Evolutionary conservation across 1,140 invertebrate species (phyloP).

Genomic region (Laupala kohalensis): DNA sequence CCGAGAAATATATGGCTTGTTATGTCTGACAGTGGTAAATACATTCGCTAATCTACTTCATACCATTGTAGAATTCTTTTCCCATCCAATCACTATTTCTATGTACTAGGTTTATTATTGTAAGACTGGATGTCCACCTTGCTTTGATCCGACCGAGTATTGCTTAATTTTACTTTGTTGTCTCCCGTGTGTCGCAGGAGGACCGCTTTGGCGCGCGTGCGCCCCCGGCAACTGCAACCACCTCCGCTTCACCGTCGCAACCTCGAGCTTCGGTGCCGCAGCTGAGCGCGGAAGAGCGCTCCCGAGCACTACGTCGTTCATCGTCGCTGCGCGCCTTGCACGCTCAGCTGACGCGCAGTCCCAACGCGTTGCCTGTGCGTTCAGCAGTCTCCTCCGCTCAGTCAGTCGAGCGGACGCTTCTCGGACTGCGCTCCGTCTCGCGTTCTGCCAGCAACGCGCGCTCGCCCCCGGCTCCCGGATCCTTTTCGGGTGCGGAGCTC

Average conservation of each 20-base stretch:
- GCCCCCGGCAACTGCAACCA: neutral
- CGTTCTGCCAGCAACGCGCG: slow-evolving; percentile 37
- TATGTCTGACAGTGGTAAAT: too few relatives aligned
- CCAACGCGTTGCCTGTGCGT: slow-evolving; percentile 58
- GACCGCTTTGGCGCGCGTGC: slow-evolving; percentile 9
- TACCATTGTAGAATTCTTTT: too few relatives aligned
- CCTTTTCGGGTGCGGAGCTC: slow-evolving; percentile 55
- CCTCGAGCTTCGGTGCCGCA: too few relatives aligned
- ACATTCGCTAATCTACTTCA: too few relatives aligned
- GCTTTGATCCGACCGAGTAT: too few relatives aligned
- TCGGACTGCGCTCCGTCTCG: slow-evolving; percentile 20
- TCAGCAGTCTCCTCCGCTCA: slow-evolving; percentile 62
- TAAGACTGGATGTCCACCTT: too few relatives aligned
- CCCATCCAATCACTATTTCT: too few relatives aligned
- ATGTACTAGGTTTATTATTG: too few relatives aligned
- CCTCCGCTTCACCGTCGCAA: neutral
- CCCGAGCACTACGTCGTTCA: slow-evolving; percentile 55
- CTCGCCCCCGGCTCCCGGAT: slow-evolving; percentile 55
- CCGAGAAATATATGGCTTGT: too few relatives aligned
- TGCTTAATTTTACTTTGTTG: too few relatives aligned
- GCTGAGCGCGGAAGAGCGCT: slow-evolving; percentile 36
- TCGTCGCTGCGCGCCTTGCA: slow-evolving; percentile 56
- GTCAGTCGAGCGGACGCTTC: slow-evolving; percentile 35
- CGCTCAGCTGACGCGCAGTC: slow-evolving; percentile 53
- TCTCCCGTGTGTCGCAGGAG: neutral